Evolutionary conservation across 2,888 invertebrate genomes (phyloP).

Genomic region (Spialia ferax): DNA sequence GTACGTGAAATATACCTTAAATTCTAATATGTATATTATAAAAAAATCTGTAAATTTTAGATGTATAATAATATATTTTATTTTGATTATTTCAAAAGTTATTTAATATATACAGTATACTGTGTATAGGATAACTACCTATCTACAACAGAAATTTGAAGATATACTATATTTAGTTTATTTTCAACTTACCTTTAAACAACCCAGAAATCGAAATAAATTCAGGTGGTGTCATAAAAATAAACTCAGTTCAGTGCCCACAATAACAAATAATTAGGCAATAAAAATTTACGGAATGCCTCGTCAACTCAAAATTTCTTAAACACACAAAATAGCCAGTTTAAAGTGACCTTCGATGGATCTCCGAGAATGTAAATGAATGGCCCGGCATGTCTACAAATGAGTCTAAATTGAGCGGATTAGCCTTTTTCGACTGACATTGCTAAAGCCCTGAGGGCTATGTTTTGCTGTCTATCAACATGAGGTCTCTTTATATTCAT

Average conservation of each 20-base stretch:
- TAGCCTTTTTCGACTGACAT: slow-evolving; percentile 40
- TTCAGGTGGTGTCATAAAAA: not conserved
- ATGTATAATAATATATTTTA: too few species aligned
- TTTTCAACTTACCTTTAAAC: too few species aligned
- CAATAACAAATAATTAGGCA: slow-evolving; percentile 70
- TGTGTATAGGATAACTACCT: too few species aligned
- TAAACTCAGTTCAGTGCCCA: not conserved
- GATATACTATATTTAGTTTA: too few species aligned
- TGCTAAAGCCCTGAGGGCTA: slow-evolving; percentile 31
- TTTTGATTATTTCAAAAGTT: too few species aligned
- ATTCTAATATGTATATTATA: too few species aligned
- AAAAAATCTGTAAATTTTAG: too few species aligned
- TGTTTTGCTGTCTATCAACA: slow-evolving; percentile 41
- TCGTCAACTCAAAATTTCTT: slow-evolving; percentile 75
- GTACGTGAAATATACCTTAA: not conserved
- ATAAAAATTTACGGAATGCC: slow-evolving; percentile 73
- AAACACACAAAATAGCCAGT: slow-evolving; percentile 70
- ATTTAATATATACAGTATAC: too few species aligned
- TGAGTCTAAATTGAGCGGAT: slow-evolving; percentile 39
- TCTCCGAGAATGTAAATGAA: slow-evolving; percentile 42
- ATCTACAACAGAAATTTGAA: too few species aligned
- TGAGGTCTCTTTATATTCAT: slow-evolving; percentile 40
- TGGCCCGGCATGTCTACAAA: slow-evolving; percentile 35
- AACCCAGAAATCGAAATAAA: too few species aligned
- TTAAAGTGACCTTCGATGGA: slow-evolving; percentile 64